Base-by-base conservation (phyloP, 2,888 invertebrate genomes). In the Papilio protenor region DNA sequence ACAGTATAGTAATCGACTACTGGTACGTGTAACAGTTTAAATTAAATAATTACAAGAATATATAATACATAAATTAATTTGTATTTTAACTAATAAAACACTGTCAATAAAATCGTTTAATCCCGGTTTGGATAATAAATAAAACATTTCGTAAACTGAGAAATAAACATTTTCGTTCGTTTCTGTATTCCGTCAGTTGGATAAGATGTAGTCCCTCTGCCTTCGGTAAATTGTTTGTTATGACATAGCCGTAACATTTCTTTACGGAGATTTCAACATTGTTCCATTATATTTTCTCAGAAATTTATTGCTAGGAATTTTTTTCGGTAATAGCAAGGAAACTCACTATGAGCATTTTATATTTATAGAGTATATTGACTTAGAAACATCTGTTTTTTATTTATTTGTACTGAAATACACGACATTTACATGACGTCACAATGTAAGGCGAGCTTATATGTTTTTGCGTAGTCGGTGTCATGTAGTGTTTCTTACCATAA, bases 221-320 rank as follows among this genome's bases (percentile, higher is more conserved):
- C 66, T 75, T 45, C 69, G 40, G 69, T 40, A 75, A 75, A 75
- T 75, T 75, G 75, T 69, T 55, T 55, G 75, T 69, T 75, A 55
- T 75, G 66, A 69, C 75, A 55, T 69, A 69, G 66, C 75, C n/a
- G 75, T 75, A 69, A 75, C 40, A 75, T 55, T 69, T 69, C 75
- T 75, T 75, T 40, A 75, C 55, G 66, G 75, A 75, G 52, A 69
- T 75, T 69, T 66, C 66, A 66, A 69, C 75, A 69, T 57, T 75
- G 69, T 75, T 75, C 52, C 55, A 75, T 75, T 33, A 69, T 40
- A 66, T 75, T 33, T 69, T 69, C 69, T 52, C 33, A 55, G 75
- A 69, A 69, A 55, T 69, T 16, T 66, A 55, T 69, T 52, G n/a
- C 27, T 75, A 47, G 21, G 64, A 27, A 52, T 66, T 40, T 75